A percentile compares a stretch with the other conserved stretches of the same genome.
Evolutionary conservation across 2,797 vertebrate genomes (phyloP).

Genomic region (Hippoglossus hippoglossus): DNA sequence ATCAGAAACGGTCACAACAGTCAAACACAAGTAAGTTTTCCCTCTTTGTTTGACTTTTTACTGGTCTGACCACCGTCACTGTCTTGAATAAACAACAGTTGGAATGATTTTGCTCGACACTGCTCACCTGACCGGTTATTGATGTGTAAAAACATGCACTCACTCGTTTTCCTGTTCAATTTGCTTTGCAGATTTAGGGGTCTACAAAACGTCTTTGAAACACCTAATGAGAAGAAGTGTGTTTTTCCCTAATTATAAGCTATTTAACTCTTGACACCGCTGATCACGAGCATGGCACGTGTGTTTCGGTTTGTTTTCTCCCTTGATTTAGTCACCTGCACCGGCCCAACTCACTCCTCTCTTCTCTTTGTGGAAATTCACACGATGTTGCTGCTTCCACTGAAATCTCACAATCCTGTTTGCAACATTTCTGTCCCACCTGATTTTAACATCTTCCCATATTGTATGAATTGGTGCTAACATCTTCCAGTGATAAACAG

Average conservation of each 20-base stretch:
- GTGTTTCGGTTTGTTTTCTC: background rate
- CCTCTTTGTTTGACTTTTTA: background rate
- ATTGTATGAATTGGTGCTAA: background rate
- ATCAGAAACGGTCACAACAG: conserved; percentile 93
- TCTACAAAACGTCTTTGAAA: conserved; percentile 79
- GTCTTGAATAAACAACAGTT: background rate
- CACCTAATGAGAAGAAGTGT: conserved; percentile 74
- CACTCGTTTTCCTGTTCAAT: conserved; percentile 64
- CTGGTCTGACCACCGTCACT: conserved; percentile 11
- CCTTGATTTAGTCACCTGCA: conserved; percentile 16
- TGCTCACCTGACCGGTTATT: conserved; percentile 26
- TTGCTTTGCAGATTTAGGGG: conserved; percentile 88
- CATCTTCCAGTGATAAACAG: background rate
- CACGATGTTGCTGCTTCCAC: conserved; percentile 20
- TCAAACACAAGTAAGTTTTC: conserved; percentile 94
- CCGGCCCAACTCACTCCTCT: conserved; percentile 16
- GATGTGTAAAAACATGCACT: conserved; percentile 51
- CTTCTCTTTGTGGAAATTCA: conserved; percentile 22
- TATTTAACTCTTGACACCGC: conserved; percentile 29
- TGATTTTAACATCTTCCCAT: background rate
- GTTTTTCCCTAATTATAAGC: conserved; percentile 53
- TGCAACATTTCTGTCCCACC: conserved; percentile 11
- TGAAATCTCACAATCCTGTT: conserved; percentile 11
- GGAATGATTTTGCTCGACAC: background rate
- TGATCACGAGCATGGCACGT: conserved; percentile 60